Evolutionary conservation across 2,113 vertebrate genomes (phyloP), one percentile per base, ranked within the genome.

Genomic region (Aspiorhynchus laticeps): DNA sequence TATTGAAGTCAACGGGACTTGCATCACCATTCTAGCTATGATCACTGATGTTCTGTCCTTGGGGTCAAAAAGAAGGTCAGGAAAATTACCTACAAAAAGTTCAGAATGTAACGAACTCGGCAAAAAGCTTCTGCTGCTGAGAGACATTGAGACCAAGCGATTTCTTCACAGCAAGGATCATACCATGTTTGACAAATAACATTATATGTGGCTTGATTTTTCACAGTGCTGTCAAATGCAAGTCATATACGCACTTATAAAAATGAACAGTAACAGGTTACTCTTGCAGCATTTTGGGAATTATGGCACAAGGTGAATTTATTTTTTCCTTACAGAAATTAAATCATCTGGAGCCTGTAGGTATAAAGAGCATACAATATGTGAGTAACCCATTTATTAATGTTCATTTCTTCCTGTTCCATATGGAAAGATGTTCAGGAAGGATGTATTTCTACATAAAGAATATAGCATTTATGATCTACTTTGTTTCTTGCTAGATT

Each of bases 1-100:
- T 19, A 78, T 38, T 85, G 59, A 41, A 74, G 53, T 71, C 53
- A 67, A 73, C 28, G 74, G 53, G 84, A 87, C 63, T 56, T 65
- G 24, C 67, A 61, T 21, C 28, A 12, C 67, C 53, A 61, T 82
- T 41, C 11, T 78, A 75, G 69, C 43, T 71, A 71, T 17, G 24
- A 75, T 63, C 46, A 28, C 65, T 83, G 24, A 76, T 85, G 56
- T 36, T 86, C 61, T 43, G 21, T 73, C 63, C 75, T 73, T 83
- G 33, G 26, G 80, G 33, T 46, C 59, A 84, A 53, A 56, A 48
- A 48, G 33, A 33, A 63, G 59, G 74, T 41, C n/a, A 69, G 48
- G 19, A 79, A 65, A 75, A 61, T n/a, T 51, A 24, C 26, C 59
- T n/a, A n/a, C 73, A 41, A 56, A 48, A 31, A 61, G 10, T 83